Conservation (phyloP, 2,888 invertebrate genomes). For the Pyrocoelia pectoralis region DNA sequence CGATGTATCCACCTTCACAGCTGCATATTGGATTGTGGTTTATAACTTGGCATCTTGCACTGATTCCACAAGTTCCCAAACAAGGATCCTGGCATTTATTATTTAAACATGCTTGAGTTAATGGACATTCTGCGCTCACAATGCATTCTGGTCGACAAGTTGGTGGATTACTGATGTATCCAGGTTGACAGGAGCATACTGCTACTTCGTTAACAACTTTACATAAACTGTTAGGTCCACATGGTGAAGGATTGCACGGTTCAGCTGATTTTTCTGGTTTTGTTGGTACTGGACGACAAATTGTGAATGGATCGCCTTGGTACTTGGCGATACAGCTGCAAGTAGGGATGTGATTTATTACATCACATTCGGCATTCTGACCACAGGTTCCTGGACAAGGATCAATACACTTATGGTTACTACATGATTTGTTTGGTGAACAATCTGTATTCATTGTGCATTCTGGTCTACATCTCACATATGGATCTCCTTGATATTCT, state of each 20-base stretch:
- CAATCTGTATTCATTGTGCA: slow-evolving; percentile 85
- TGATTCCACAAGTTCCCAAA: slow-evolving; percentile 72
- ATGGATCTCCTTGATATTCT: slow-evolving; percentile 77
- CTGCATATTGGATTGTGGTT: slow-evolving; percentile 78
- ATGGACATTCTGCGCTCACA: slow-evolving; percentile 72
- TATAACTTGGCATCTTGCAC: slow-evolving; percentile 74
- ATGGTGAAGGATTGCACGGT: slow-evolving; percentile 72
- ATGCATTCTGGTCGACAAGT: slow-evolving; percentile 76
- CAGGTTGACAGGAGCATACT: slow-evolving; percentile 72
- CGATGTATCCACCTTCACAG: slow-evolving; percentile 68
- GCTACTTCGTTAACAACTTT: slow-evolving; percentile 70
- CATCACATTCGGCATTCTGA: slow-evolving; percentile 79
- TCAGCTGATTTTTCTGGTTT: slow-evolving; percentile 43
- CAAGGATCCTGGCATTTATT: slow-evolving; percentile 77
- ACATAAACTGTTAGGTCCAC: slow-evolving; percentile 71
- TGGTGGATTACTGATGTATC: slow-evolving; percentile 71
- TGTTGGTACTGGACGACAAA: slow-evolving; percentile 55
- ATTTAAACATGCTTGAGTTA: slow-evolving; percentile 72
- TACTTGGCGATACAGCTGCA: slow-evolving; percentile 77
- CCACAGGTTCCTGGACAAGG: slow-evolving; percentile 85
- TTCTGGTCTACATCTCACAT: slow-evolving; percentile 80
- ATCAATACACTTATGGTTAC: slow-evolving; percentile 78
- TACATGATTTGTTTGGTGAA: slow-evolving; percentile 76
- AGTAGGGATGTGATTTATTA: slow-evolving; percentile 83
- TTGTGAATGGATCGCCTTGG: slow-evolving; percentile 80